Evolutionary conservation across 2,797 vertebrate genomes (phyloP), one percentile per base, ranked within the genome.

Genomic region (Lagodon rhomboides): DNA sequence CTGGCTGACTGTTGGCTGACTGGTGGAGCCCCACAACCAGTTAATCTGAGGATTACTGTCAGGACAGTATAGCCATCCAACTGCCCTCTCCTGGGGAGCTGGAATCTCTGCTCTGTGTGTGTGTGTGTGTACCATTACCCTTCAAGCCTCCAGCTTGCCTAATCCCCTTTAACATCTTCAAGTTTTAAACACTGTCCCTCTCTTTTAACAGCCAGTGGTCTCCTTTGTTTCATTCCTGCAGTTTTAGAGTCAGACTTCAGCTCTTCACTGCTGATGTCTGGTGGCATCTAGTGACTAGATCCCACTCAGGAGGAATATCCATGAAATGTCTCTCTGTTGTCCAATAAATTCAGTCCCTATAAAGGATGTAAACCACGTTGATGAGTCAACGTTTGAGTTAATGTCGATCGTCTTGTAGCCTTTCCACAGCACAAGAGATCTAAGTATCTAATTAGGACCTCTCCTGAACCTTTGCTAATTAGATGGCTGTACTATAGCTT

Each of bases 41-140:
- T 93, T 92, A 93, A 92, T 92, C 87, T 90, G 88, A 84, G 93
- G 92, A 94, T 94, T 94, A 92, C 90, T 88, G 89, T 92, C 89
- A 90, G 85, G 89, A 90, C 86, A 90, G 88, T 87, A 82, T 18
- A 89, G 77, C 75, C 83, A 68, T 86, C 78, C 79, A 73, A 60
- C 68, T 50, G 73, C 38, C 79, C 74, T 71, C 84, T 87, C 88
- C 85, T 79, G 85, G 79, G 88, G 87, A 83, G 87, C 67, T 68
- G 84, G 87, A 91, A 85, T 91, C 81, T 64, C 38, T 38, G 38
- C 38, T 38, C 9, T 62, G 65, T 61, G 76, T 85, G 68, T 69
- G 54, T 84, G 73, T 53, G 63, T 56, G 43, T 58, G 66, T 10
- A 13, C 34, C n/a, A 22, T 49, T 63, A 47, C 55, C 74, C 71